Evolutionary conservation across 35 echinoderm and acorn worm species (phyloP).

Genomic region (Strongylocentrotus purpuratus): DNA sequence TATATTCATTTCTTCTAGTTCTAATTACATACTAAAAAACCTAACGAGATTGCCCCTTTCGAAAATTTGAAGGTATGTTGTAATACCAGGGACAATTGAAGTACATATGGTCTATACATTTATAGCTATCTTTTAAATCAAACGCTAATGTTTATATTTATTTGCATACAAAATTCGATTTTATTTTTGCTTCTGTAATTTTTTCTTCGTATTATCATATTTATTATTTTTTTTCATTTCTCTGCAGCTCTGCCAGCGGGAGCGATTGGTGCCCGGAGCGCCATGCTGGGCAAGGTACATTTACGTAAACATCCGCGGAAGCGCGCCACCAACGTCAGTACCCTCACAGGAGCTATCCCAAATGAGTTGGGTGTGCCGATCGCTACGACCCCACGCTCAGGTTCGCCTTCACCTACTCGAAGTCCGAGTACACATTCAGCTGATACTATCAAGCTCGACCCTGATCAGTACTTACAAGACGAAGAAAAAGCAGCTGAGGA

Average conservation of each 20-base stretch:
- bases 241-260: conserved; percentile 37
- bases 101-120: too few relatives aligned
- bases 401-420: conserved; percentile 15
- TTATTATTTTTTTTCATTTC: neutral
- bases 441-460: neutral
- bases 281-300: conserved; percentile 54
- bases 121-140: too few relatives aligned
- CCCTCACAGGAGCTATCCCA: conserved; percentile 4
- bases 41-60: too few relatives aligned
- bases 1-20: too few relatives aligned
- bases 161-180: neutral
- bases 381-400: neutral
- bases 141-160: too few relatives aligned
- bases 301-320: conserved; percentile 20
- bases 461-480: conserved; percentile 22
- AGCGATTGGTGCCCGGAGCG: conserved; percentile 49
- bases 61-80: neutral
- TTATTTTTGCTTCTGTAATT: neutral
- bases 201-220: neutral
- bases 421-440: conserved; percentile 28
- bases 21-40: too few relatives aligned
- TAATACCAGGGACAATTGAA: too few relatives aligned
- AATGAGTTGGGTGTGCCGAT: conserved; percentile 25
- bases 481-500: conserved; percentile 48
- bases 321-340: conserved; percentile 48